phyloP scores from a whole-genome alignment of 2,888 invertebrate genomes.

The Temnothorax unifasciatus region DNA sequence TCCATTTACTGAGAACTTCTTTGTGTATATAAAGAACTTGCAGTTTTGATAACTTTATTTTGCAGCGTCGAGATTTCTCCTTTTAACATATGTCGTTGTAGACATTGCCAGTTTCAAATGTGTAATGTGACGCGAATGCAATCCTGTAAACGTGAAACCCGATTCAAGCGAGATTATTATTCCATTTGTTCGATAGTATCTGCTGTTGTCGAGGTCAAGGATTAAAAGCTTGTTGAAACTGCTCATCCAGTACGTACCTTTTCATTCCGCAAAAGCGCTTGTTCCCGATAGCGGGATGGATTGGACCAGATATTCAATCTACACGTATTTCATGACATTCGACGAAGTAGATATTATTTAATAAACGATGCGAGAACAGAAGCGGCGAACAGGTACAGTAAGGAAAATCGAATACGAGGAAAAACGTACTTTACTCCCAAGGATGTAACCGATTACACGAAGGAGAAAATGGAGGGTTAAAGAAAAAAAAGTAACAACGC shows the following conservation, averaged over 20 bases:
- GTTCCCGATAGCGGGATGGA: background rate
- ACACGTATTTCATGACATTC: constrained; percentile 13
- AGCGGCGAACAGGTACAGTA: background rate
- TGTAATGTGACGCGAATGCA: background rate
- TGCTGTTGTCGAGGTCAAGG: constrained; percentile 13
- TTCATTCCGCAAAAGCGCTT: constrained; percentile 30
- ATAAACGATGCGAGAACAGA: constrained; percentile 23
- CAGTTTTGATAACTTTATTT: constrained; percentile 2
- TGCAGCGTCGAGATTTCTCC: background rate
- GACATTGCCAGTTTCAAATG: background rate
- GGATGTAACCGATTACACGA: constrained; percentile 28
- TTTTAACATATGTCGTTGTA: background rate
- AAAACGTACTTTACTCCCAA: constrained; percentile 19
- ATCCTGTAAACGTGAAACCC: background rate
- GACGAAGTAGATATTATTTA: constrained; percentile 40
- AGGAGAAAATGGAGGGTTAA: constrained; percentile 29
- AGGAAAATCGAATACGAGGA: constrained; percentile 11
- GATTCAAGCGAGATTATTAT: constrained; percentile 31
- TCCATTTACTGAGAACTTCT: background rate
- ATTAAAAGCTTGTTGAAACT: constrained; percentile 30
- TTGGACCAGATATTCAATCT: constrained; percentile 25
- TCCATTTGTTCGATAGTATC: constrained; percentile 13
- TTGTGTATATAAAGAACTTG: background rate
- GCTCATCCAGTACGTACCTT: constrained; percentile 6
- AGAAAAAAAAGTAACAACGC: background rate